Conservation (phyloP, 2,888 invertebrate species). For the Caenorhabditis doughertyi region DNA sequence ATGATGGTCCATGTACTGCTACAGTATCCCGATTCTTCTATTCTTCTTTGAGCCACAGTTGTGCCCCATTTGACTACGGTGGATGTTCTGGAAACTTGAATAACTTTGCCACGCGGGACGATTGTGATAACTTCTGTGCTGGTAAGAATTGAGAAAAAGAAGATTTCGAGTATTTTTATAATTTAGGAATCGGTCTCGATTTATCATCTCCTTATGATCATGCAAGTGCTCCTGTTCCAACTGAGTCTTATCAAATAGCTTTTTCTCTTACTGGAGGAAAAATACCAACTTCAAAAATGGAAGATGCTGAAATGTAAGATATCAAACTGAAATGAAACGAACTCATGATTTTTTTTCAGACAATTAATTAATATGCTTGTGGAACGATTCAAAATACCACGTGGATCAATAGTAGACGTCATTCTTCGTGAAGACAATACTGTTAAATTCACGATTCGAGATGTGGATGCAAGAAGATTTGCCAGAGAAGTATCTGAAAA, state of each 20-base stretch:
- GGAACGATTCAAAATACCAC: slow-evolving; percentile 60
- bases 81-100: slow-evolving; percentile 81
- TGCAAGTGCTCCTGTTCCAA: slow-evolving; percentile 49
- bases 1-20: slow-evolving; percentile 73
- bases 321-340: neutral
- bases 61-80: slow-evolving; percentile 75
- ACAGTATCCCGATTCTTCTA: slow-evolving; percentile 73
- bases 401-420: slow-evolving; percentile 68
- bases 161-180: too few species aligned
- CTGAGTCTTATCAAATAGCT: slow-evolving; percentile 73
- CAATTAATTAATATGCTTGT: slow-evolving; percentile 49
- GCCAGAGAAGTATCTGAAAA: slow-evolving; percentile 74
- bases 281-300: slow-evolving; percentile 56
- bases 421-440: slow-evolving; percentile 73
- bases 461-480: slow-evolving; percentile 71
- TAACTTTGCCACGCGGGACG: slow-evolving; percentile 75
- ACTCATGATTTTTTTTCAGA: slow-evolving; percentile 1
- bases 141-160: slow-evolving; percentile 27
- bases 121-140: slow-evolving; percentile 75
- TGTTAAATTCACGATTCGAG: slow-evolving; percentile 73
- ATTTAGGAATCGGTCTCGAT: slow-evolving; percentile 72
- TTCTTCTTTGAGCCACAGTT: slow-evolving; percentile 67
- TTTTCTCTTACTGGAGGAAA: slow-evolving; percentile 76
- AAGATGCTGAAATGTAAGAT: slow-evolving; percentile 66
- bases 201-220: slow-evolving; percentile 67